phyloP scores from a whole-genome alignment of 1,140 invertebrate genomes.

The Monochamus saltuarius region DNA sequence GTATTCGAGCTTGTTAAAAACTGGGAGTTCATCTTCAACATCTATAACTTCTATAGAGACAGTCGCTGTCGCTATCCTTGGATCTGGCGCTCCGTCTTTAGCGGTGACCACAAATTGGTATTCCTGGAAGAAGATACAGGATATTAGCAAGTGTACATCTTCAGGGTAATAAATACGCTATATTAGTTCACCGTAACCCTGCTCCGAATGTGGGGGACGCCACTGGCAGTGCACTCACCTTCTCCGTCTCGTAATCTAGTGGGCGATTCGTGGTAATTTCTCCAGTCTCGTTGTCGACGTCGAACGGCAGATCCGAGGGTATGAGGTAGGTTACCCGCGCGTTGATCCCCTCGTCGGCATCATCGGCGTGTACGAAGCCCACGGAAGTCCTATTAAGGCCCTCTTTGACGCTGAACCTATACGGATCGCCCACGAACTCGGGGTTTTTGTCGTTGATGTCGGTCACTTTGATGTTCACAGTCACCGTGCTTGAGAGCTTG shows the following conservation, averaged over 20 bases:
- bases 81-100: constrained; percentile 81
- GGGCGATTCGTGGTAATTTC: constrained; percentile 73
- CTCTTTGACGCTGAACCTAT: constrained; percentile 81
- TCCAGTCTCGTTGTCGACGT: constrained; percentile 74
- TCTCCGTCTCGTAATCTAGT: constrained; percentile 82
- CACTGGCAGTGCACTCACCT: constrained; percentile 60
- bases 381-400: constrained; percentile 68
- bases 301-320: constrained; percentile 75
- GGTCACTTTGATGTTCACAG: constrained; percentile 83
- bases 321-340: constrained; percentile 68
- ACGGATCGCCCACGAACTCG: constrained; percentile 75
- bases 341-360: constrained; percentile 76
- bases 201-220: no score
- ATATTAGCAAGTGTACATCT: no score
- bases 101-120: constrained; percentile 86
- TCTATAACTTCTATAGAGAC: constrained; percentile 80
- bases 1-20: constrained; percentile 73
- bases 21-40: constrained; percentile 79
- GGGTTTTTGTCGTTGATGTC: constrained; percentile 91
- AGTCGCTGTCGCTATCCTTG: constrained; percentile 81
- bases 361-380: constrained; percentile 79
- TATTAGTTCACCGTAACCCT: no score
- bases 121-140: constrained; percentile 53
- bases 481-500: constrained; percentile 76
- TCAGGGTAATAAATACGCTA: no score